A percentile compares a stretch with the other conserved stretches of the same genome.
phyloP scores from a whole-genome alignment of 1,140 invertebrate species.

The Cardiocondyla obscurior region DNA sequence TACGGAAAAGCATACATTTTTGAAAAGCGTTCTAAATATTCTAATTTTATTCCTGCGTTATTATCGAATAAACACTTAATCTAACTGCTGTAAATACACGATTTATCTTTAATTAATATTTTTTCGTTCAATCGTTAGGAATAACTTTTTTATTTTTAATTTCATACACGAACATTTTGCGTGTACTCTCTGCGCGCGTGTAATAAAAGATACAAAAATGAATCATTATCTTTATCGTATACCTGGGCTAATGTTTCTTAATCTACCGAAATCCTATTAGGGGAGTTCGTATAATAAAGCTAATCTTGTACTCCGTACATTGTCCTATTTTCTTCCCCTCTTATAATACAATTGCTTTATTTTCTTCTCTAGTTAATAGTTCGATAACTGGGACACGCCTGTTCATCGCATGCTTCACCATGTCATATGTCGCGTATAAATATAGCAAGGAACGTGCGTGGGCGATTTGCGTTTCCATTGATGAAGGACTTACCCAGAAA shows the following conservation, averaged over 20 bases:
- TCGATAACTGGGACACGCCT: constrained; percentile 7
- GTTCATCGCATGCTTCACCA: not conserved
- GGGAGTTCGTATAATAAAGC: not conserved
- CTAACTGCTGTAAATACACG: not conserved
- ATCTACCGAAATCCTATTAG: not conserved
- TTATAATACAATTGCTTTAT: constrained; percentile 1
- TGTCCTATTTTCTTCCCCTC: not conserved
- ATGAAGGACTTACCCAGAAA: constrained; percentile 90
- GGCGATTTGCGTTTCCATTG: not conserved
- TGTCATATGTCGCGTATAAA: not conserved
- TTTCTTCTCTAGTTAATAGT: constrained; percentile 8
- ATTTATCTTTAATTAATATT: not conserved
- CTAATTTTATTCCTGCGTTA: not conserved
- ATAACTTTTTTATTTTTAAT: not conserved
- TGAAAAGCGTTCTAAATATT: not conserved
- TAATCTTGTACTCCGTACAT: not conserved
- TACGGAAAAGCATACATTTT: not conserved
- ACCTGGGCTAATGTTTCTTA: not conserved
- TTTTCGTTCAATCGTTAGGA: not conserved
- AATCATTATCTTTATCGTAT: not conserved
- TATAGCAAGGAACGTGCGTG: not conserved
- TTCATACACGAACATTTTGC: too few relatives aligned
- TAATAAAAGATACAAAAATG: not conserved
- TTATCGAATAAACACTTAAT: not conserved
- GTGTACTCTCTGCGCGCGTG: not conserved